Conservation (phyloP, 2,888 invertebrate species). For the Desoria tigrina region DNA sequence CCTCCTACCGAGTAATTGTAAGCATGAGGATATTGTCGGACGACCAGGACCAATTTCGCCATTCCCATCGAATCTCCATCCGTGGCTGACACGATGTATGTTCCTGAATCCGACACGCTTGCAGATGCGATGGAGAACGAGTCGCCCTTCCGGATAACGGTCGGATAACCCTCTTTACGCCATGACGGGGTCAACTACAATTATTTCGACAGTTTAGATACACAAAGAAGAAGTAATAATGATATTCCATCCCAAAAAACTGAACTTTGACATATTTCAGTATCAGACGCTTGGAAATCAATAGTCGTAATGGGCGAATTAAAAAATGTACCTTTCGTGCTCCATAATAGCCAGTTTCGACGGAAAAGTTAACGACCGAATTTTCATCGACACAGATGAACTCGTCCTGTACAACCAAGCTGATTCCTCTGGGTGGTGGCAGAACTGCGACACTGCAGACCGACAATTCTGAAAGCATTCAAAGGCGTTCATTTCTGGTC, state of each 20-base stretch:
- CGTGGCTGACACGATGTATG: conserved; percentile 36
- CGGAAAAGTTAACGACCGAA: conserved; percentile 18
- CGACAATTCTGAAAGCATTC: conserved; percentile 2
- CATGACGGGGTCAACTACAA: conserved; percentile 15
- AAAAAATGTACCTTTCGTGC: not conserved
- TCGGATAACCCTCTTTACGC: conserved; percentile 17
- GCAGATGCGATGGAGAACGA: conserved; percentile 18
- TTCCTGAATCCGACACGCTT: conserved; percentile 26
- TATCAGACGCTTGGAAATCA: too few species aligned
- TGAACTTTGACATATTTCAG: not conserved
- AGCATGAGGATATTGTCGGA: conserved; percentile 10
- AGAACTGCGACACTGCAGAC: not conserved
- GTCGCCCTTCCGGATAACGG: conserved; percentile 9
- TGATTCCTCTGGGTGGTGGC: conserved; percentile 32
- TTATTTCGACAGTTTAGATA: not conserved
- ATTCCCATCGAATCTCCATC: conserved; percentile 35
- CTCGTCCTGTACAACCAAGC: conserved; percentile 19
- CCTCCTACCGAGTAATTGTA: not conserved
- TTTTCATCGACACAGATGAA: conserved; percentile 44
- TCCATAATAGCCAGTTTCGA: conserved; percentile 29
- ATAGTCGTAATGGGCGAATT: too few species aligned
- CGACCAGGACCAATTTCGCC: conserved; percentile 37
- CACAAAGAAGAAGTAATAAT: not conserved
- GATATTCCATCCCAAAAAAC: not conserved
- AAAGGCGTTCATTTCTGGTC: too few species aligned